These are phyloP conservation scores for Nineta flava DNA, from an alignment of 2,888 invertebrate species.

Conservation along the genomic window DNA sequence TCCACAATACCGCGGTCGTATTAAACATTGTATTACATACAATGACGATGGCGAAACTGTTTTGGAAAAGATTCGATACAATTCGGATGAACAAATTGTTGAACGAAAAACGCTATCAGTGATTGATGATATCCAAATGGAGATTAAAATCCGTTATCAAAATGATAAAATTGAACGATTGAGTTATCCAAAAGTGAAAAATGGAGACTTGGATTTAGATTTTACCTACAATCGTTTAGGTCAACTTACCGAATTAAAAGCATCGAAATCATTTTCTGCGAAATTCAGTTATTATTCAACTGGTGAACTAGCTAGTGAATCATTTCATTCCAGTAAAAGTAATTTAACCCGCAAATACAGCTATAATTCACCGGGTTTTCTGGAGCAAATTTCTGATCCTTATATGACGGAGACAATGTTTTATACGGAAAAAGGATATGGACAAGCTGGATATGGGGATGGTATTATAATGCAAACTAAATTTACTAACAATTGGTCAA, in stretches of 20 bases:
- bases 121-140: not conserved
- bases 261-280: constrained; percentile 2
- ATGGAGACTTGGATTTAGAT: constrained; percentile 5
- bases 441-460: constrained; percentile 11
- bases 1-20: not conserved
- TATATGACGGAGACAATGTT: constrained; percentile 10
- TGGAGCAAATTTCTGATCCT: constrained; percentile 8
- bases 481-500: constrained; percentile 11
- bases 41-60: not conserved
- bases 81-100: not conserved
- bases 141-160: not conserved
- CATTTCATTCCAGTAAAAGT: not conserved
- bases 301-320: not conserved
- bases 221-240: constrained; percentile 6
- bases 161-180: not conserved
- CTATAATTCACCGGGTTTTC: no score
- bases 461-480: constrained; percentile 10
- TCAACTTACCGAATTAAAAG: constrained; percentile 4
- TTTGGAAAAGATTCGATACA: not conserved
- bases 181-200: constrained; percentile 2
- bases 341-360: no score
- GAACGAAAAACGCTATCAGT: not conserved
- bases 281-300: not conserved
- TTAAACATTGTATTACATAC: not conserved
- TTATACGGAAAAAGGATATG: constrained; percentile 13